These are phyloP conservation scores for Erpornis zantholeuca DNA, from an alignment of 2,113 vertebrate species.

Conservation along the genomic window DNA sequence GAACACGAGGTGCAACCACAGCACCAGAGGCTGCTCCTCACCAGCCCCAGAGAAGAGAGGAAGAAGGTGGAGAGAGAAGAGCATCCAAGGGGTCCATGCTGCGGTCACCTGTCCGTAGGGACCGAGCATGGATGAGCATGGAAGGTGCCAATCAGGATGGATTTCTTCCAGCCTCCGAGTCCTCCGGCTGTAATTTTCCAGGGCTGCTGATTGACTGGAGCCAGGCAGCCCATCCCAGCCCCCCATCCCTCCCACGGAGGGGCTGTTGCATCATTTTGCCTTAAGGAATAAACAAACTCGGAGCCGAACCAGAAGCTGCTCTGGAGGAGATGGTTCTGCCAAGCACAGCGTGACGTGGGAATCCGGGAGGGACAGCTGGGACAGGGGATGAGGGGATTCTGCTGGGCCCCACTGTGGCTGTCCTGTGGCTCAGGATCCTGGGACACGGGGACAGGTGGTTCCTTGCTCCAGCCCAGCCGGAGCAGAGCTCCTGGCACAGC, in stretches of 20 bases:
- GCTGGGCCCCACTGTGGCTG: background rate
- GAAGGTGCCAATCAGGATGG: background rate
- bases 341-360: background rate
- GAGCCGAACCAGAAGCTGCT: background rate
- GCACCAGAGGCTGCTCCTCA: background rate
- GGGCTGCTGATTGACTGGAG: constrained; percentile 18
- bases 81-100: background rate
- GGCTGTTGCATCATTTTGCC: constrained; percentile 52
- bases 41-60: background rate
- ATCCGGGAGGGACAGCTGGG: background rate
- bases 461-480: background rate
- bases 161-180: background rate
- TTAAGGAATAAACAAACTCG: constrained; percentile 22
- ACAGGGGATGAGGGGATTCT: background rate
- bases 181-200: constrained; percentile 47
- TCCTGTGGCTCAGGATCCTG: background rate
- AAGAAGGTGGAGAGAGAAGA: background rate
- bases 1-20: background rate
- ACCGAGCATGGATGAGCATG: rapidly evolving
- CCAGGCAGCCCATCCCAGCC: constrained; percentile 35
- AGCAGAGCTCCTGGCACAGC: rapidly evolving
- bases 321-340: background rate
- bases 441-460: background rate
- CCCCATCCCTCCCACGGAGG: constrained; percentile 37
- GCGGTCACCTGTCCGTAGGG: rapidly evolving